Conservation (phyloP, 2,888 invertebrate genomes). For the Ecliptopera silaceata region DNA sequence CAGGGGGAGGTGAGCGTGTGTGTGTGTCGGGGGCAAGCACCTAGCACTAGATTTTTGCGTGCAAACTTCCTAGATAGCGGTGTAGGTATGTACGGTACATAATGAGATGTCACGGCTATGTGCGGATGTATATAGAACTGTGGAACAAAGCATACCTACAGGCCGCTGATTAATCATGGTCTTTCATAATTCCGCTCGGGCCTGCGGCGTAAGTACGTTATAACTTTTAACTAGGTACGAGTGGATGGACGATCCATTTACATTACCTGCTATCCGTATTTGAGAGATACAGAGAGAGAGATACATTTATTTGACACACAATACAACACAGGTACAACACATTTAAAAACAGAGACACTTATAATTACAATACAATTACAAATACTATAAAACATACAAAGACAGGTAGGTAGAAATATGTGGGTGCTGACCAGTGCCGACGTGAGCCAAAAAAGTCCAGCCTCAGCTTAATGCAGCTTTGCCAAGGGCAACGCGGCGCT, state of each 20-base stretch:
- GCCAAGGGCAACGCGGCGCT: no score
- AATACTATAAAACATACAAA: no score
- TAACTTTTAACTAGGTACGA: conserved; percentile 32
- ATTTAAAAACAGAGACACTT: no score
- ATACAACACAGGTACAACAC: no score
- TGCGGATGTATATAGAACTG: conserved; percentile 71
- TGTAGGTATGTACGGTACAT: conserved; percentile 65
- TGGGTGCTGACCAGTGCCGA: no score
- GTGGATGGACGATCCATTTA: conserved; percentile 29
- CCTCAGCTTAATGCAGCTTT: no score
- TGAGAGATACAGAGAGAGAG: no score
- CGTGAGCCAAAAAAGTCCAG: no score
- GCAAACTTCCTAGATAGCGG: conserved; percentile 76
- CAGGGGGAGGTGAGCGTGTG: conserved; percentile 40
- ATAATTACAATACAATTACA: no score
- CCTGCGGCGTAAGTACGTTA: conserved; percentile 21
- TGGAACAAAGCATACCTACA: conserved; percentile 69
- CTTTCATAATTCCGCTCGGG: conserved; percentile 58
- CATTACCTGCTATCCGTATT: conserved; percentile 13
- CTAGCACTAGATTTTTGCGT: conserved; percentile 80
- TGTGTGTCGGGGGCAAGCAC: conserved; percentile 68
- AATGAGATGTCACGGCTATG: conserved; percentile 77
- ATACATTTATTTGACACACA: no score
- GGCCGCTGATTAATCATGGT: conserved; percentile 77
- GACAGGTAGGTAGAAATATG: no score